phyloP scores from a whole-genome alignment of 1,140 invertebrate species.

The Macrocentrus cingulum region DNA sequence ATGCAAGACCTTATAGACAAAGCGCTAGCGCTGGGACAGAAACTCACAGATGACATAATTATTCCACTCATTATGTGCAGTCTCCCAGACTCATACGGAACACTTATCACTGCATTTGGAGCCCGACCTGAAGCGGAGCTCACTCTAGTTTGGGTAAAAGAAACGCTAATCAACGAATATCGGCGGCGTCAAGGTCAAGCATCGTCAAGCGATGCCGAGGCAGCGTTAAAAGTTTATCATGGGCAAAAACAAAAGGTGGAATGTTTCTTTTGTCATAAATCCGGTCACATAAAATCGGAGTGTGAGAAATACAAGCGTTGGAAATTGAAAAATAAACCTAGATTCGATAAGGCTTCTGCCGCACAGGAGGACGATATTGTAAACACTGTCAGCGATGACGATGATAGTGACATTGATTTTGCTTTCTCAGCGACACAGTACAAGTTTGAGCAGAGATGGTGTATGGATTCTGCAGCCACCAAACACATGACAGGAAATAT shows the following conservation, averaged over 20 bases:
- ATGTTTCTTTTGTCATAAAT: conserved; percentile 6
- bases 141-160: conserved; percentile 7
- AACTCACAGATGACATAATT: background rate
- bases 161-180: conserved; percentile 26
- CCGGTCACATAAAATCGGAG: conserved; percentile 1
- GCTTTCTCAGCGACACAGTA: background rate
- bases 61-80: conserved; percentile 28
- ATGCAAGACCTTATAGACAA: conserved; percentile 16
- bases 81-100: conserved; percentile 27
- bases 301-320: background rate
- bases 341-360: no score
- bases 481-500: conserved; percentile 14
- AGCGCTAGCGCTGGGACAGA: conserved; percentile 27
- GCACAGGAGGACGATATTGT: no score
- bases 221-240: conserved; percentile 6
- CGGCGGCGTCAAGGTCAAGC: conserved; percentile 6
- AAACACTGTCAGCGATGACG: conserved; percentile 1
- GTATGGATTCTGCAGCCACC: conserved; percentile 23
- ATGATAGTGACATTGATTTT: background rate
- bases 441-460: conserved; percentile 7
- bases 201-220: background rate
- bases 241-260: background rate
- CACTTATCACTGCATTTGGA: conserved; percentile 29
- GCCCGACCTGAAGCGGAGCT: conserved; percentile 24
- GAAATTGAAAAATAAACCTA: background rate